phyloP scores from a whole-genome alignment of 2,113 vertebrate genomes.

The Tinamus guttatus region DNA sequence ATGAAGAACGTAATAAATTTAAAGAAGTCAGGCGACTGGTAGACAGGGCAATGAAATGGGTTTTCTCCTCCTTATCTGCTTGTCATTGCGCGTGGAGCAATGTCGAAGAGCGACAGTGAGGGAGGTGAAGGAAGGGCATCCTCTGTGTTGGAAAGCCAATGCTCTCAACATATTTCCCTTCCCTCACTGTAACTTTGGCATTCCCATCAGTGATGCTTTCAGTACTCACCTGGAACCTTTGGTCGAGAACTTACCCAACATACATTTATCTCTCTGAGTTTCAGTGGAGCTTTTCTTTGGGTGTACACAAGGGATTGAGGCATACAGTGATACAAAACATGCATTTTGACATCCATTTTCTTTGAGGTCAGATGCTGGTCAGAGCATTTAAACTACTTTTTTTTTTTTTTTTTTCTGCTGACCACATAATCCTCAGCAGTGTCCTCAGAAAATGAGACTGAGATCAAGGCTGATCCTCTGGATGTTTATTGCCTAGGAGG shows the following conservation, averaged over 20 bases:
- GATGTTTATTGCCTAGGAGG: background rate
- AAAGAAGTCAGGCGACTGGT: background rate
- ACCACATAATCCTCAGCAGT: background rate
- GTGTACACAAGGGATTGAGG: background rate
- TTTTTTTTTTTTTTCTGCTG: background rate
- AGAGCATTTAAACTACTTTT: background rate
- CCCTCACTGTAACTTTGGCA: background rate
- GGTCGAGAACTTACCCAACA: background rate
- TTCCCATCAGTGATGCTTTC: background rate
- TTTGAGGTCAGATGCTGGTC: background rate
- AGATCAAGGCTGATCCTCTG: background rate
- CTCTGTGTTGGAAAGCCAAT: background rate
- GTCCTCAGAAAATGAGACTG: background rate
- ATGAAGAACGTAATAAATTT: background rate
- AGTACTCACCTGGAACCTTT: background rate
- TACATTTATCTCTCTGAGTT: background rate
- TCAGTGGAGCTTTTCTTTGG: background rate
- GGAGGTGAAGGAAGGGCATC: background rate
- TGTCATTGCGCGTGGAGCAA: background rate
- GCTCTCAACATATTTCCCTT: background rate
- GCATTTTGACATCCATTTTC: background rate
- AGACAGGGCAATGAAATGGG: background rate
- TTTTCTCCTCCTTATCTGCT: background rate
- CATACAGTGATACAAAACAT: background rate
- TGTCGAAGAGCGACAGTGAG: accelerated